Base-by-base conservation (phyloP, 2,888 invertebrate species). In the Macrosiphum euphorbiae region DNA sequence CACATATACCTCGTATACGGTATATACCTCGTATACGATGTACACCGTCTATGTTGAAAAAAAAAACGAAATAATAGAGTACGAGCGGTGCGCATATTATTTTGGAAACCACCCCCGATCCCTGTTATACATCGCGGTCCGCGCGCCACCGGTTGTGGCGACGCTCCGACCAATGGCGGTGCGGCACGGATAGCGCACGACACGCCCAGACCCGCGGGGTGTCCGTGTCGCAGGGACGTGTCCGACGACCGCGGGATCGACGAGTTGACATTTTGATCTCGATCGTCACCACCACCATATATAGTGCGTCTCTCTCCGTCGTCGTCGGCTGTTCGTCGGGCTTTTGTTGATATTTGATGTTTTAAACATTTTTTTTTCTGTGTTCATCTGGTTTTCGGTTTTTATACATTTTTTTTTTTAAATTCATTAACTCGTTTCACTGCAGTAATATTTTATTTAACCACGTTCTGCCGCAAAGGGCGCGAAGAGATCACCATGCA, bases 201-300 rank as follows among this genome's bases (percentile, higher is more conserved):
- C 47, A 61, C 90, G 84, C 93, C 92, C 84, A 47, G 44, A 55
- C 26, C 47, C 41, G 24, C 90, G 58, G 93, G 93, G 93, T 93
- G 90, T 90, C 47, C 47, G 85, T 35, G 89, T 16, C 47, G 8
- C 58, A 50, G 55, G 92, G 85, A 61, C 58, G 89, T 35, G 61
- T 50, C 89, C 44, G 89, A n/a, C 89, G 58, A 61, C 52, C 84
- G 55, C 92, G 88, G 92, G 89, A 85, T 85, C 87, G 90, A 90
- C n/a, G 90, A 90, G 86, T 94, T 94, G 94, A 94, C 94, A 94
- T 94, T 94, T 94, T 90, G 94, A 94, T 94, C 90, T 94, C 94
- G 90, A 67, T 61, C 94, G 86, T 93, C 89, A 3, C 47, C 44
- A 11, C 61, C 41, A 90, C 50, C 47, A 35, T 41, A 41, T 41